Evolutionary conservation across 1,140 invertebrate species (phyloP).

Genomic region (Trichonephila inaurata): DNA sequence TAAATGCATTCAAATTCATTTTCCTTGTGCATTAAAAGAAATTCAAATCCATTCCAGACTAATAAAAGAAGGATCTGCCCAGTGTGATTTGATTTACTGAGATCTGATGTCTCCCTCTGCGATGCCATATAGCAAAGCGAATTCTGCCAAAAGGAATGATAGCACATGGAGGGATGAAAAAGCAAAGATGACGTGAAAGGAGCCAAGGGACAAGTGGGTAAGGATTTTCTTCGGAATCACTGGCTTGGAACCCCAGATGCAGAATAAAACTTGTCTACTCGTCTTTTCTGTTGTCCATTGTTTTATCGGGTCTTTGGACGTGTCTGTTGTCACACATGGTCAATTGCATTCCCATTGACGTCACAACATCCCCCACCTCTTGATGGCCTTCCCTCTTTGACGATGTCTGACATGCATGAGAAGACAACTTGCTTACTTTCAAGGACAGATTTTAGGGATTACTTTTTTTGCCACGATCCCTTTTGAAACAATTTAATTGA

Average conservation of each 20-base stretch:
- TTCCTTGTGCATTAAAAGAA: too few relatives aligned
- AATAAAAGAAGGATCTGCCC: too few relatives aligned
- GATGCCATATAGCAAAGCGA: not conserved
- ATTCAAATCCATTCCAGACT: too few relatives aligned
- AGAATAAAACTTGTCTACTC: slow-evolving; percentile 15
- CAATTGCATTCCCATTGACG: slow-evolving; percentile 65
- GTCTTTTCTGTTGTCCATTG: slow-evolving; percentile 66
- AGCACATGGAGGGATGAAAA: not conserved
- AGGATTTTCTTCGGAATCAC: slow-evolving; percentile 18
- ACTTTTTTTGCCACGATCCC: slow-evolving; percentile 1
- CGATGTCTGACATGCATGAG: slow-evolving; percentile 48
- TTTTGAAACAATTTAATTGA: slow-evolving; percentile 7
- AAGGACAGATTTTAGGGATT: slow-evolving; percentile 28
- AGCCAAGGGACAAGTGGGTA: not conserved
- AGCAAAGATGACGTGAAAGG: not conserved
- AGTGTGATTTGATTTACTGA: not conserved
- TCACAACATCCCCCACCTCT: slow-evolving; percentile 29
- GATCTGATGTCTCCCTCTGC: not conserved
- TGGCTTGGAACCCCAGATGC: slow-evolving; percentile 50
- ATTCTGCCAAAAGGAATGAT: not conserved
- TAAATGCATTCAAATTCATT: too few relatives aligned
- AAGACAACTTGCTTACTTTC: slow-evolving; percentile 16
- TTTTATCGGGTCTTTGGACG: slow-evolving; percentile 70
- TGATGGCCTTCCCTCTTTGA: not conserved
- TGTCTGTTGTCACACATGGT: slow-evolving; percentile 71